Evolutionary conservation across 2,797 vertebrate species (phyloP), one percentile per base, ranked within the genome.

Genomic region (Hyperoplus immaculatus): DNA sequence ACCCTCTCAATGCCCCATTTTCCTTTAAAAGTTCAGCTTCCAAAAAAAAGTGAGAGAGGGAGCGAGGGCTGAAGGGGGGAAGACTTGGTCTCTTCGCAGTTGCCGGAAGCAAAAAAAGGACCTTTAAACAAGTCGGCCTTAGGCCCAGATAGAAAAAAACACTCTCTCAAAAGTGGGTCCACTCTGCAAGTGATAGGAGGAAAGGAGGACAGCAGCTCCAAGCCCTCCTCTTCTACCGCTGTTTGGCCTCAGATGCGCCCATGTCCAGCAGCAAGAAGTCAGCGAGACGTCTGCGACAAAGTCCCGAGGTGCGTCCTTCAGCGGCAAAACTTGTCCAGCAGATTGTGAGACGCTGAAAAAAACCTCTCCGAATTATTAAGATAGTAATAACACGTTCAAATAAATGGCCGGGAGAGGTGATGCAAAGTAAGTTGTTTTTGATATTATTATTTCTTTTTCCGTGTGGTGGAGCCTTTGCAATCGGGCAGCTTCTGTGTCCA

Each of bases 1-100:
- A 94, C 90, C 78, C 90, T 93, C 94, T 96, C 95, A 96, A 94
- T 95, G 94, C 92, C 94, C 95, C 95, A 95, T 96, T 95, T 95
- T 95, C 92, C 94, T 94, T 94, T 91, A 93, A 94, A 95, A 94
- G 91, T 94, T 94, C 93, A 88, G 92, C 94, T 94, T 94, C 93
- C 93, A 94, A 93, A 94, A 94, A 93, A 94, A 93, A 91, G 88
- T 84, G 89, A 92, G 92, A 92, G 91, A 87, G 89, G 55, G 90
- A 86, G 88, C 64, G 89, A 80, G 90, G 88, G 91, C 76, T 84
- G 90, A 90, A 29, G 87, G 85, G 94, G 91, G 94, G 83, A 90
- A 88, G 90, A 91, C 92, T 94, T 89, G 87, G 88, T 92, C 91
- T 93, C 94, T 93, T 91, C 92, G 87, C 90, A 94, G 94, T 94